Conservation (phyloP, 2,113 vertebrate genomes). For the Calidris pygmaea region DNA sequence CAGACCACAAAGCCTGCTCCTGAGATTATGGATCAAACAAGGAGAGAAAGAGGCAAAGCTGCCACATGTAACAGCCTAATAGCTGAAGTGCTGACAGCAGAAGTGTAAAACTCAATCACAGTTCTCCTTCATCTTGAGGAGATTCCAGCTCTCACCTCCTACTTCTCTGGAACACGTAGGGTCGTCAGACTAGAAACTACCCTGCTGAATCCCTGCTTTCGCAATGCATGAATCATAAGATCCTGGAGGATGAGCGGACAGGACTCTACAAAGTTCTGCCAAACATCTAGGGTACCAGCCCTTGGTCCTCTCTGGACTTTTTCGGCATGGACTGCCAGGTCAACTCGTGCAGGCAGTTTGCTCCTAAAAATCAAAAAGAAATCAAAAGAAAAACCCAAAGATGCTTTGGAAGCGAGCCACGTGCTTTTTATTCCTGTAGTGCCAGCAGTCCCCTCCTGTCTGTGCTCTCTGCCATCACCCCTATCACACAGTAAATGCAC, state of each 20-base stretch:
- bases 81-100: neutral
- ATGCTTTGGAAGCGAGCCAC: neutral
- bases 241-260: neutral
- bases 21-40: neutral
- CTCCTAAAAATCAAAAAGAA: neutral
- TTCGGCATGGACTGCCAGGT: neutral
- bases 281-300: neutral
- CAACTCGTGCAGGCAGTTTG: neutral
- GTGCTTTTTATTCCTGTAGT: neutral
- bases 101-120: neutral
- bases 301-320: neutral
- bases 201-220: neutral
- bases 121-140: constrained; percentile 11
- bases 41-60: neutral
- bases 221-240: neutral
- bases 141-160: constrained; percentile 21
- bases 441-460: neutral
- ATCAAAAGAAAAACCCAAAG: neutral
- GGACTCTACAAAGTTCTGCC: neutral
- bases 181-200: neutral
- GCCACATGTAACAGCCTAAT: neutral
- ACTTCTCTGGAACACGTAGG: neutral
- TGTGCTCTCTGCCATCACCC: neutral
- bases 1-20: neutral
- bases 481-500: neutral